Evolutionary conservation across 2,888 invertebrate genomes (phyloP).

Genomic region (Mesopsocus fuscifrons): DNA sequence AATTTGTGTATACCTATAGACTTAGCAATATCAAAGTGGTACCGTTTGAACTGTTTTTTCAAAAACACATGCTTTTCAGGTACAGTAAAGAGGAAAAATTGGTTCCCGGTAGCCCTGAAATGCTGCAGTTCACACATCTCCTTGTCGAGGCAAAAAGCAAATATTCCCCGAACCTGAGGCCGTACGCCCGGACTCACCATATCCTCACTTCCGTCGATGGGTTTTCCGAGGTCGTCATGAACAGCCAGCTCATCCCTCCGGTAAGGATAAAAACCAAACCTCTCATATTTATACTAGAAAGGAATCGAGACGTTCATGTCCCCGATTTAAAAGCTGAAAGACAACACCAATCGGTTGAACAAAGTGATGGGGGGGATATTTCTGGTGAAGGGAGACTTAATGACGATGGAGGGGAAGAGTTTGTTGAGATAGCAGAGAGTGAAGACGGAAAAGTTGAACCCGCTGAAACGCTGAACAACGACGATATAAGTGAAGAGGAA

Average conservation of each 20-base stretch:
- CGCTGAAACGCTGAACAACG: no score
- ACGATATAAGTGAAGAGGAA: no score
- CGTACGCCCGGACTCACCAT: slow-evolving; percentile 50
- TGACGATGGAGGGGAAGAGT: slow-evolving; percentile 1
- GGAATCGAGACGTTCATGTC: slow-evolving; percentile 33
- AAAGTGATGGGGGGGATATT: not conserved
- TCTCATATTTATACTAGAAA: slow-evolving; percentile 56
- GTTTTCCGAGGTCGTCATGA: slow-evolving; percentile 62
- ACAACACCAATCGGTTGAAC: not conserved
- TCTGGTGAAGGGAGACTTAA: not conserved
- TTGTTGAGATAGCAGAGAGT: not conserved
- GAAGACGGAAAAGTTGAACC: no score
- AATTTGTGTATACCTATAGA: no score
- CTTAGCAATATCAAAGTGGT: no score
- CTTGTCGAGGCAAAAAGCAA: slow-evolving; percentile 67
- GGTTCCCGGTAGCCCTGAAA: slow-evolving; percentile 37
- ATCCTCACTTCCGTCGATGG: slow-evolving; percentile 60
- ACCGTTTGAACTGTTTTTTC: no score
- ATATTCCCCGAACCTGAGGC: slow-evolving; percentile 51
- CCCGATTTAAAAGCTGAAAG: slow-evolving; percentile 2
- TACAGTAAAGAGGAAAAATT: slow-evolving; percentile 71
- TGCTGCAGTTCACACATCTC: slow-evolving; percentile 56
- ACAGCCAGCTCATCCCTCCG: slow-evolving; percentile 59
- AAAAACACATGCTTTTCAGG: no score
- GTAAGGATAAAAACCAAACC: slow-evolving; percentile 66